Base-by-base conservation (phyloP, 2,113 vertebrate genomes). In the Semicossyphus pulcher region DNA sequence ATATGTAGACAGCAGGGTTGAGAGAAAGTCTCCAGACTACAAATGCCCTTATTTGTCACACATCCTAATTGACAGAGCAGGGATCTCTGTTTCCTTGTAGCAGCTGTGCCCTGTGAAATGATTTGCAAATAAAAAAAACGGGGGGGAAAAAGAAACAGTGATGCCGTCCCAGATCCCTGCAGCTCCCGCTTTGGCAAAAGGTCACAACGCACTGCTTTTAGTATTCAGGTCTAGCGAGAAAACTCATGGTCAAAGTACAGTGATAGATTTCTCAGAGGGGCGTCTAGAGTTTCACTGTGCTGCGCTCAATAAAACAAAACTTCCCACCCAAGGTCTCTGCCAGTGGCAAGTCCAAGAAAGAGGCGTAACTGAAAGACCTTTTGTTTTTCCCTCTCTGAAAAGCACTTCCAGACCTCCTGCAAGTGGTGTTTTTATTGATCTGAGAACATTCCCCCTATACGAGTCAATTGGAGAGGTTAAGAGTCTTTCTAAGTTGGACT, bases 11-110 rank as follows among this genome's bases (percentile, higher is more conserved):
- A 61, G 61, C 25, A 39, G 70, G 54, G 70, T 56, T 80, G 39
- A 63, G 61, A 25, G 58, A 44, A 62, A 42, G 78, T 83, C 72
- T 73, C 52, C 58, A 54, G 83, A 89, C 82, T 83, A 80, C 78
- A 81, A 78, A 87, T 88, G 78, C 63, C 61, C 81, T 47, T 76
- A 80, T 91, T 91, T 90, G 85, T 89, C 80, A 83, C 78, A 87
- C 87, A 72, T 89, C 71, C 64, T 89, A 90, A 91, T 88, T 89
- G 90, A 87, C 83, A 86, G 86, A 73, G 59, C 53, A 45, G 84
- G 80, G 80, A 83, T 73, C 54, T 65, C 10, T 15, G 74, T 64
- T 85, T 78, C 67, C 63, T 57, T 54, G 54, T 61, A 73, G 57
- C 86, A 77, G 79, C 83, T 73, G 86, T 52, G 63, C 67, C 34